Percentiles rank a stretch among this genome's conserved stretches.
These are phyloP conservation scores for Acanthosepion esculentum DNA, from an alignment of 2,888 invertebrate genomes.

Conservation along the genomic window DNA sequence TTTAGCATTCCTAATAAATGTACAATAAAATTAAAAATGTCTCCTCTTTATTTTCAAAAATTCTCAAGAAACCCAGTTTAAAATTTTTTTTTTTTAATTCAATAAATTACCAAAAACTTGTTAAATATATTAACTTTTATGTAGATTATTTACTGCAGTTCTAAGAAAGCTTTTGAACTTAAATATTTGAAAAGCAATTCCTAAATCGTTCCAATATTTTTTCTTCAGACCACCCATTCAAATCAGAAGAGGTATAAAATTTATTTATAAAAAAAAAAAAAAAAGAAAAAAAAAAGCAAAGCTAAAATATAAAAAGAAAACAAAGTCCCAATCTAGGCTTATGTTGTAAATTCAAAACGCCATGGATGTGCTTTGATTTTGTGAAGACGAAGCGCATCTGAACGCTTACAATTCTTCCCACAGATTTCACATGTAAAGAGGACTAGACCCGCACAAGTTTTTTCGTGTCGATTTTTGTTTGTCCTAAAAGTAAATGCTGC, in stretches of 20 bases:
- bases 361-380: conserved; percentile 48
- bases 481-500: conserved; percentile 47
- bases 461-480: conserved; percentile 47
- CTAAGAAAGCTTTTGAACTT: not conserved
- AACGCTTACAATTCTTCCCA: conserved; percentile 48
- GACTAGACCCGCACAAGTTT: conserved; percentile 48
- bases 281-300: not conserved
- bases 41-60: not conserved
- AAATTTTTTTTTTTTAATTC: not conserved
- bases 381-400: conserved; percentile 46
- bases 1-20: not conserved
- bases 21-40: not conserved
- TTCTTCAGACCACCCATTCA: conserved; percentile 41
- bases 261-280: not conserved
- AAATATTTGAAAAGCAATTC: conserved; percentile 41
- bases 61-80: not conserved
- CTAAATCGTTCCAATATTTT: conserved; percentile 41
- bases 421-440: conserved; percentile 48
- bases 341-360: conserved; percentile 45
- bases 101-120: not conserved
- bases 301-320: not conserved
- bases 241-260: too few species aligned
- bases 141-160: not conserved
- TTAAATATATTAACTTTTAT: not conserved
- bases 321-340: not conserved